phyloP scores from a whole-genome alignment of 1,140 invertebrate species.

The Drosophila navojoa region DNA sequence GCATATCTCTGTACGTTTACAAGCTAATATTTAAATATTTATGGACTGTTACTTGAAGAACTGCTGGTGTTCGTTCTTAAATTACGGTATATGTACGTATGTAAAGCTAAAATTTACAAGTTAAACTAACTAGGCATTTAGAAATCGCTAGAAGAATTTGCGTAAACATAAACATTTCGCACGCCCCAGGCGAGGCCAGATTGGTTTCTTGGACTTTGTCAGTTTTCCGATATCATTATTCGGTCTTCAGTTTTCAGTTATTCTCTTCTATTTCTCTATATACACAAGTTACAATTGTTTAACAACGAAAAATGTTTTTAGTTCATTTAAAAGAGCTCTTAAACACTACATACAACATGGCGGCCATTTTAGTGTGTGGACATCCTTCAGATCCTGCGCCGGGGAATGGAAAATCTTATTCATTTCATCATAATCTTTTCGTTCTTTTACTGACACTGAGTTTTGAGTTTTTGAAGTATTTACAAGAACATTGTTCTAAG shows the following conservation, averaged over 20 bases:
- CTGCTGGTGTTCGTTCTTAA: slow-evolving; percentile 62
- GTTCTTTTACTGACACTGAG: slow-evolving; percentile 71
- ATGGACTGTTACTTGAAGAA: slow-evolving; percentile 78
- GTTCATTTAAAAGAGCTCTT: slow-evolving; percentile 58
- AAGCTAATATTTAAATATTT: slow-evolving; percentile 78
- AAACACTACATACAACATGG: slow-evolving; percentile 77
- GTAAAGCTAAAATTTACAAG: slow-evolving; percentile 82
- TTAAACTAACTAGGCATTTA: slow-evolving; percentile 80
- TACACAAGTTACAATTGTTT: slow-evolving; percentile 78
- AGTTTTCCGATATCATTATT: slow-evolving; percentile 1
- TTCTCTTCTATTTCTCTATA: slow-evolving; percentile 61
- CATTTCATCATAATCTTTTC: slow-evolving; percentile 27
- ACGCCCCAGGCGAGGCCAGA: slow-evolving; percentile 50
- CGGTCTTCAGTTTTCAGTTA: neutral
- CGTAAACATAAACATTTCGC: slow-evolving; percentile 36
- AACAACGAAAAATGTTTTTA: slow-evolving; percentile 49
- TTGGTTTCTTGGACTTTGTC: slow-evolving; percentile 39
- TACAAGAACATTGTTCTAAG: slow-evolving; percentile 71
- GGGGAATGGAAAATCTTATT: slow-evolving; percentile 37
- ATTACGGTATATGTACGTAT: slow-evolving; percentile 57
- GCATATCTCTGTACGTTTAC: slow-evolving; percentile 70
- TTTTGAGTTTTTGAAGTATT: slow-evolving; percentile 68
- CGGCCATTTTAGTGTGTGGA: slow-evolving; percentile 47
- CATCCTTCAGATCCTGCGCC: slow-evolving; percentile 50
- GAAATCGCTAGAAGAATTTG: slow-evolving; percentile 67